Evolutionary conservation across 2,888 invertebrate species (phyloP), one percentile per base, ranked within the genome.

Genomic region (Drosophila kokeensis): DNA sequence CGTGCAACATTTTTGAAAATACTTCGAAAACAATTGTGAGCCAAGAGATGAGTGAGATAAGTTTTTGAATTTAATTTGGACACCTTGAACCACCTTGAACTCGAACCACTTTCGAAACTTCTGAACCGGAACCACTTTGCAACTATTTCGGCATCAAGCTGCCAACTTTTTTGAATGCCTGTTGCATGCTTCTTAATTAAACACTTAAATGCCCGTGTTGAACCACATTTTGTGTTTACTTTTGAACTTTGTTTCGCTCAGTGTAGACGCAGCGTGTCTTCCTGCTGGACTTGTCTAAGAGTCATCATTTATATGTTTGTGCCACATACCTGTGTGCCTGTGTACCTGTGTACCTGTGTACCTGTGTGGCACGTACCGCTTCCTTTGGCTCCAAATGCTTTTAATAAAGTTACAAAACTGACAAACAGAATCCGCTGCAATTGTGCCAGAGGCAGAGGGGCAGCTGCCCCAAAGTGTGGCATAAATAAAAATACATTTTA

Each of bases 351-450:
- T 45, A 45, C 13, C 21, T 21, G 52, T 52, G 50, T 36, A 54
- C 40, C 61, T 36, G 30, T 8, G 32, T 11, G 53, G 60, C 63
- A 78, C 73, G 76, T 59, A 59, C 29, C 68, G 45, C 54, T 61
- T 50, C 62, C 62, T 38, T 50, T 30, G 27, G 29, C 55, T 60
- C 30, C 73, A 45, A 61, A 52, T 63, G 76, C 76, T 81, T 76
- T 81, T 81, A 81, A 81, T 81, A 81, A 79, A 81, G 81, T 70
- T 64, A 81, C 79, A 81, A 67, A 69, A 60, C 79, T 70, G 76
- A 76, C 79, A 80, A 80, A 65, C 80, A 61, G 79, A 69, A 76
- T 73, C 62, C 70, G 60, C 61, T 53, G 45, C n/a, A 21, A 55
- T 30, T 3, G 18, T 0, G 45, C n/a, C 11, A 24, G 40, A n/a